Base-by-base conservation (phyloP, 2,888 invertebrate species). In the Drosophila birchii region DNA sequence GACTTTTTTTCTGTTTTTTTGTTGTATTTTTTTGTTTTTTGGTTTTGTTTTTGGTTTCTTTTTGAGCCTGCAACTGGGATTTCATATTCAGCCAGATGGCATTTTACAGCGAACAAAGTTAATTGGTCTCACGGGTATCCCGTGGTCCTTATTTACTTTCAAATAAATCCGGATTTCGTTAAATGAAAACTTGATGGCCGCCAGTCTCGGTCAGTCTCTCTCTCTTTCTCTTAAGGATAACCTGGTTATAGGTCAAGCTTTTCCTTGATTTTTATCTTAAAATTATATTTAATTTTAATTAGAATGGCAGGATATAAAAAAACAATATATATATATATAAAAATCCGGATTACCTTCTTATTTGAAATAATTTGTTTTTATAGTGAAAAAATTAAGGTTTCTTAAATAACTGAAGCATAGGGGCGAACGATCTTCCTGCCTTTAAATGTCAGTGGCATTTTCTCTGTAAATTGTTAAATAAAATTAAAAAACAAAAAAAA, bases 81-180 rank as follows among this genome's bases (percentile, higher is more conserved):
- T 66, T 66, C 64, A 66, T 61, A 61, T 61, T 61, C 60, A 61
- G 41, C 60, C 60, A 61, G 60, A 61, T 61, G 60, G 60, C 60
- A 61, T 57, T 61, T 61, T 57, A 57, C 60, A 41, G 60, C 32
- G 57, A 61, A 57, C 60, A 61, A 61, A 61, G 60, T 61, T 61
- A 58, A 61, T 61, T 61, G 57, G 60, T 61, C 60, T 57, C 60
- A 61, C 60, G 60, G 58, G 60, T 26, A 61, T 61, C 57, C 58
- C 58, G 61, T 58, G 64, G 49, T 43, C 51, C 63, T 66, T 66
- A 64, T 66, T 66, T 66, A 66, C 64, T 51, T 63, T 66, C 64
- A 20, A 63, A 66, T 66, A 66, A 66, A 66, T 51, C 63, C 64
- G 49, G 64, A 51, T 66, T 66, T 63, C 29, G 51, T 44, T 66